A percentile compares a stretch with the other conserved stretches of the same genome.
These are phyloP conservation scores for Schizotus pectinicornis DNA, from an alignment of 2,888 invertebrate species.

Conservation along the genomic window DNA sequence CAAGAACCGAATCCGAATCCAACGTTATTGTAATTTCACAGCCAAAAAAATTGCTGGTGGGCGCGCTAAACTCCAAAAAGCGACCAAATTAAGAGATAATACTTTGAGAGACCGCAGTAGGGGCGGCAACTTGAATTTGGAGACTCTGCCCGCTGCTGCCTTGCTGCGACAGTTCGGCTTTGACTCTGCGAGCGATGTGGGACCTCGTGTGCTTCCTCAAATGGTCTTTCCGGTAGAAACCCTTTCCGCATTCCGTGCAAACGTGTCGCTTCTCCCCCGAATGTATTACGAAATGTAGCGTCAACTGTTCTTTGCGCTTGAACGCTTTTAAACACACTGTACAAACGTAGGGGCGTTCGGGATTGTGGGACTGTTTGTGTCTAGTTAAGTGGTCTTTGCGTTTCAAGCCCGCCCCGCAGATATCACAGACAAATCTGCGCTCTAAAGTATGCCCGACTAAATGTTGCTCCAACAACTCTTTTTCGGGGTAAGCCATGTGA, in stretches of 20 bases:
- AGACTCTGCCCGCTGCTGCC: constrained; percentile 42
- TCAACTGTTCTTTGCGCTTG: constrained; percentile 87
- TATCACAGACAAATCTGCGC: constrained; percentile 84
- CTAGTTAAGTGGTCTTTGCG: constrained; percentile 86
- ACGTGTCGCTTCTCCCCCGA: constrained; percentile 88
- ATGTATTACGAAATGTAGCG: constrained; percentile 88
- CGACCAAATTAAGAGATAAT: constrained; percentile 44
- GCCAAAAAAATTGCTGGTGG: constrained; percentile 32
- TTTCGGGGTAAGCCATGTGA: constrained; percentile 89
- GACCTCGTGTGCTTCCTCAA: constrained; percentile 82
- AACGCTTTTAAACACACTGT: constrained; percentile 87
- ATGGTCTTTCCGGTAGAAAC: constrained; percentile 88
- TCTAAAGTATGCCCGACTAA: constrained; percentile 87
- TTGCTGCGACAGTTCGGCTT: constrained; percentile 82
- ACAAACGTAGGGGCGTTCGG: constrained; percentile 87
- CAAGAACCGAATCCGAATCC: constrained; percentile 9
- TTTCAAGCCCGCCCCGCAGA: constrained; percentile 86
- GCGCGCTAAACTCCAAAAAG: constrained; percentile 10
- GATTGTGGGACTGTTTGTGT: constrained; percentile 88
- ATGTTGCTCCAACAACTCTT: constrained; percentile 83
- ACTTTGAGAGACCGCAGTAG: constrained; percentile 43
- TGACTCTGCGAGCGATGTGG: constrained; percentile 83
- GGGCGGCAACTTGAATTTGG: constrained; percentile 57
- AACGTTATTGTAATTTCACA: constrained; percentile 37
- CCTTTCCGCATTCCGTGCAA: constrained; percentile 88